Evolutionary conservation across 2,113 vertebrate genomes (phyloP).

Genomic region (Mesoclemmys tuberculata): DNA sequence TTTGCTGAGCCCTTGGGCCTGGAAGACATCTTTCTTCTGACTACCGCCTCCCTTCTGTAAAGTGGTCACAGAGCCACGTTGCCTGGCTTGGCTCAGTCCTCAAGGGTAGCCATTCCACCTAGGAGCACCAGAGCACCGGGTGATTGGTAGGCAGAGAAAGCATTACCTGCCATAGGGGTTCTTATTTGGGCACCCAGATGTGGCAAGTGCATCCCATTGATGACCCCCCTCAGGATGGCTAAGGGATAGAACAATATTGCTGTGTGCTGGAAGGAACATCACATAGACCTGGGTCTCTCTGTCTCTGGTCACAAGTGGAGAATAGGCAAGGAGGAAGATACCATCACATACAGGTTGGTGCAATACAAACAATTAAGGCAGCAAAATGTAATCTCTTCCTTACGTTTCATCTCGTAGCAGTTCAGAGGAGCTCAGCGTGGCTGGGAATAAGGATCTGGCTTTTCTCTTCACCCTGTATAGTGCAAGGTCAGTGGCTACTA

Average conservation of each 20-base stretch:
- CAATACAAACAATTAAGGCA: background rate
- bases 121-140: background rate
- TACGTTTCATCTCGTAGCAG: background rate
- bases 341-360: fast-evolving
- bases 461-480: background rate
- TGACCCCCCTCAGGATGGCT: background rate
- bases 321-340: background rate
- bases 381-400: background rate
- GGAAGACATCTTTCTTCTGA: background rate
- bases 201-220: background rate
- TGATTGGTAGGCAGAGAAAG: background rate
- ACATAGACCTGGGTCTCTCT: background rate
- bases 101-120: background rate
- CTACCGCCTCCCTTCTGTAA: constrained; percentile 14
- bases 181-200: background rate
- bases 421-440: fast-evolving
- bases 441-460: fast-evolving
- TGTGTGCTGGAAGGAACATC: background rate
- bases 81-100: fast-evolving
- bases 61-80: background rate
- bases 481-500: background rate
- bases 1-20: fast-evolving
- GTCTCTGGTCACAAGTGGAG: background rate
- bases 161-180: background rate
- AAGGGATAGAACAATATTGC: background rate